Percentiles rank a stretch among this genome's conserved stretches.
phyloP scores from a whole-genome alignment of 2,113 vertebrate species.

The Prionailurus bengalensis region DNA sequence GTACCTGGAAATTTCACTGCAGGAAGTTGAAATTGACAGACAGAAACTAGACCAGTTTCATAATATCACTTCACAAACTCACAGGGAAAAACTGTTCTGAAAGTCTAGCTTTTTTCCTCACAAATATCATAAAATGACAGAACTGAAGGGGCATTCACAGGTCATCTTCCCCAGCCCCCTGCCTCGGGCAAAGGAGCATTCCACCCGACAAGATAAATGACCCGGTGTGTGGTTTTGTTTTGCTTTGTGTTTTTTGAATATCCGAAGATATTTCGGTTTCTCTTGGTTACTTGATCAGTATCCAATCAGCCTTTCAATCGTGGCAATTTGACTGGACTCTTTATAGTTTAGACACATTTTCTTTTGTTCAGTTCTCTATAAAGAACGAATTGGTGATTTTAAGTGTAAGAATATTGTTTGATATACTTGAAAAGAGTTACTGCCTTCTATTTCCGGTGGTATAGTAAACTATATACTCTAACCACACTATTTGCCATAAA shows the following conservation, averaged over 20 bases:
- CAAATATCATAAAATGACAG: constrained; percentile 45
- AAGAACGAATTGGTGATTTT: not conserved
- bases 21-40: constrained; percentile 85
- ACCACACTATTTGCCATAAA: not conserved
- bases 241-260: constrained; percentile 36
- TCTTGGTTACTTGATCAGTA: not conserved
- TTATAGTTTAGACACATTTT: not conserved
- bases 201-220: not conserved
- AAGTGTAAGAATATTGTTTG: not conserved
- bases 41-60: constrained; percentile 82
- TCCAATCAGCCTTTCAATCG: not conserved
- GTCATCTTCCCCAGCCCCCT: constrained; percentile 52
- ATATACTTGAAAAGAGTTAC: not conserved
- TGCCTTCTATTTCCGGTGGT: not conserved
- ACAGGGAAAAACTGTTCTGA: constrained; percentile 68
- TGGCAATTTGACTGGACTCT: not conserved
- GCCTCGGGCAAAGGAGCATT: not conserved
- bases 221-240: not conserved
- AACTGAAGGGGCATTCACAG: constrained; percentile 30
- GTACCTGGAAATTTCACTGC: constrained; percentile 74
- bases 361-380: not conserved
- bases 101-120: constrained; percentile 69
- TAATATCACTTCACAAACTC: constrained; percentile 71
- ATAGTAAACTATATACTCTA: not conserved
- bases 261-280: not conserved